These are phyloP conservation scores for Creontiades dilutus DNA, from an alignment of 2,888 invertebrate species.

Conservation along the genomic window DNA sequence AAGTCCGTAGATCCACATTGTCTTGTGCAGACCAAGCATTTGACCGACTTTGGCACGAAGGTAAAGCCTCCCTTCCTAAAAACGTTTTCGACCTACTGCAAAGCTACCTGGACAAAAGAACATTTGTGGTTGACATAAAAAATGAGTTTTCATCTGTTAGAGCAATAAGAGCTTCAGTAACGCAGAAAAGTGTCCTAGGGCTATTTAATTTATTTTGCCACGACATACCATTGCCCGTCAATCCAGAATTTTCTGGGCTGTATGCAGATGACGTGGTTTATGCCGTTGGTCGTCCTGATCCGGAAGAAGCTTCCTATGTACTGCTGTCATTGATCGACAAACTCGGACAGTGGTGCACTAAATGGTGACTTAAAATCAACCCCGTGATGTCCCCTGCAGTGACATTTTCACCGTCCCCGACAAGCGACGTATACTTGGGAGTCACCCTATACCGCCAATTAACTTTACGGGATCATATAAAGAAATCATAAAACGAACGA, in stretches of 20 bases:
- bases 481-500: no score
- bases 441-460: neutral
- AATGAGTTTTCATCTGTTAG: neutral
- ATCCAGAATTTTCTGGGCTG: neutral
- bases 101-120: neutral
- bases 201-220: neutral
- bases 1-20: no score
- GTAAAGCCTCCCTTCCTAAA: no score
- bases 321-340: no score
- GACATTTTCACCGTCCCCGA: neutral
- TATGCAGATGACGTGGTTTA: neutral
- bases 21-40: neutral
- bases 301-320: no score
- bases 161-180: no score
- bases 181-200: neutral
- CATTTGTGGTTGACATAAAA: neutral
- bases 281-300: neutral
- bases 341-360: no score
- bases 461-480: no score
- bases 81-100: neutral
- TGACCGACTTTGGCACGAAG: neutral
- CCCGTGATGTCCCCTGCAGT: no score
- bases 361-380: no score
- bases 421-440: neutral
- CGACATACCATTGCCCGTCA: neutral